Evolutionary conservation across 1,140 invertebrate genomes (phyloP), one percentile per base, ranked within the genome.

Genomic region (Tribolium madens): DNA sequence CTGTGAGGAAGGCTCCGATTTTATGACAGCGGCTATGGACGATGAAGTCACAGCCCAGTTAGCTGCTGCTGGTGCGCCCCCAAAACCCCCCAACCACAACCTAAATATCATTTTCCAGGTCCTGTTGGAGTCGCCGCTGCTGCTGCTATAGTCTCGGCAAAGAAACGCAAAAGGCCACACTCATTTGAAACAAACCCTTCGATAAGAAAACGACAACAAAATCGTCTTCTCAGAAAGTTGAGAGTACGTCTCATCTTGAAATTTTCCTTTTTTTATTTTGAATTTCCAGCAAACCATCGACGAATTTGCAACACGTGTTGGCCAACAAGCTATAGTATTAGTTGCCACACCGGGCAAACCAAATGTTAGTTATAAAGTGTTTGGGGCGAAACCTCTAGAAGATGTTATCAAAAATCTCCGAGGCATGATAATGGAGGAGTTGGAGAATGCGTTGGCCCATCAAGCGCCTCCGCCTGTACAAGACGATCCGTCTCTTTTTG

Each of bases 151-250:
- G 95, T 96, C 4, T 97, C 97, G 10, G 95, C 96, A 0, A 98
- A 98, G 85, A 98, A 98, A 84, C 90, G 97, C 78, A 98, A 98
- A 89, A 88, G 97, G 82, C 96, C 96, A 31, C 97, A 98, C 87
- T 95, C 95, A 82, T 99, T 99, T 88, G 97, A 99, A 88, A 98
- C 97, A 68, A 98, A 99, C 90, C 97, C 97, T 3, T 98, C 97
- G 46, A 96, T 98, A 70, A 89, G 97, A 78, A 98, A 98, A 87
- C 88, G 97, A 75, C 97, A 98, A 87, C 97, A 98, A 87, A 99
- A 98, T 84, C 91, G 97, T 83, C 88, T 99, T 77, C 87, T 98
- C 50, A 90, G 95, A 79, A 96, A 96, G 88, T 88, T 97, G 75
- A 89, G 93, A 89, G 95, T 96, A 86, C 88, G 88, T 86, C 21